Evolutionary conservation across 2,888 invertebrate genomes (phyloP), one percentile per base, ranked within the genome.

Genomic region (Alsophila aescularia): DNA sequence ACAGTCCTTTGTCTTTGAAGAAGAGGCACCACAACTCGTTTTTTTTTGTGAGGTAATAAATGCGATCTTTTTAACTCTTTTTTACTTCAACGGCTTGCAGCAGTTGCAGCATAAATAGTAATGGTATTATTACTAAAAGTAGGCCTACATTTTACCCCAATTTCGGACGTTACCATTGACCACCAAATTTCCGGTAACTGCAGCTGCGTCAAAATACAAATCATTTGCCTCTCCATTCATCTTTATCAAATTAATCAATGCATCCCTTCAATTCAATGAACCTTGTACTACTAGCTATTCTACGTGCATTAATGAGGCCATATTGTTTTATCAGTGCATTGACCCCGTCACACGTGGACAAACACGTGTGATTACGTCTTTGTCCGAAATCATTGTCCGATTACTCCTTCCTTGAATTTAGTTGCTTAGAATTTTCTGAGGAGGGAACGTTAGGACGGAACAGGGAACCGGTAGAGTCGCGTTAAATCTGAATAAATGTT

Each of bases 271-370:
- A 67, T 45, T 53, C 50, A 60, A 54, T 52, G 50, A 52, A 52
- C 44, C 51, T 49, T 52, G 37, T 31, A 36, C 24, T 24, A 24
- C 8, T 24, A 5, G 5, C 8, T 24, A 24, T 24, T 24, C 24
- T 18, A n/a, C n/a, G 18, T 18, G 18, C 18, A 18, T 24, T 35
- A 55, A 55, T 50, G 55, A 50, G 40, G 34, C 9, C 37, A 36
- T 82, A 84, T 86, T 86, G 84, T 87, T 84, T 82, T 77, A 70
- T 66, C 52, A 58, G 86, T 78, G 63, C 84, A 67, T 62, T 82
- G 85, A 85, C 85, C 88, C 64, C 66, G 49, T 68, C 73, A 81
- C 87, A 87, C 87, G 87, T 82, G 75, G 75, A 74, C 79, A 61
- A 47, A 68, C 87, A 87, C 87, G 87, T 87, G 87, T 83, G 78